Base-by-base conservation (phyloP, 2,888 invertebrate species). In the Myopa testacea region DNA sequence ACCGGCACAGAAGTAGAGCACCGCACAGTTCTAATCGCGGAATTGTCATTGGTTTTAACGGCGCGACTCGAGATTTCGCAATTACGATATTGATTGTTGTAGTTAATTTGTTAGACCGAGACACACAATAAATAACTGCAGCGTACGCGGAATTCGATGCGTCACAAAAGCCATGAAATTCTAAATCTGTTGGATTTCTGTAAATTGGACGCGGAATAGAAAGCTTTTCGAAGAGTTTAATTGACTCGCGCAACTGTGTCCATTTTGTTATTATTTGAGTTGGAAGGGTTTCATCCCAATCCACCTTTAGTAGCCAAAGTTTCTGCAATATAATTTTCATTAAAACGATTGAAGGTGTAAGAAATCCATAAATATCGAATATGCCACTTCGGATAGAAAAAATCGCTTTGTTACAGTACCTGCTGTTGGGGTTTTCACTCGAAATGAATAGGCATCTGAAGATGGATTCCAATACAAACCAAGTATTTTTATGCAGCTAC, bases 351-450 rank as follows among this genome's bases (percentile, higher is more conserved):
- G 68, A 37, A 4, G 68, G 68, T 10, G 50, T 12, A 4, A 68
- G 8, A n/a, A 40, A 68, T 1, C 45, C 50, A 45, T 50, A 45
- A 4, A 80, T 0, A 79, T 78, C 55, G 80, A 37, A 2, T 81
- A 76, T 34, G 79, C 10, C 7, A 38, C 67, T 10, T 67, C 67
- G 4, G 38, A 67, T 12, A 37, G 16, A 37, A 26, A 10, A 10
- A 37, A 5, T 14, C 65, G 12, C 26, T 65, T 26, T 5, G 7
- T 37, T 4, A 65, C 65, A 37, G 7, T 26, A 19, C 26, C 62
- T 6, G n/a, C 26, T 19, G 26, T 12, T n/a, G 62, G 10, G 12
- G n/a, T 19, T 12, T 4, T 26, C 34, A 65, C 38, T 26, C 26
- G 26, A 67, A 67, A 67, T 37, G 7, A 67, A 38, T 37, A 40